A percentile compares a stretch with the other conserved stretches of the same genome.
phyloP scores from a whole-genome alignment of 2,888 invertebrate genomes.

The Uloborus plumipes region DNA sequence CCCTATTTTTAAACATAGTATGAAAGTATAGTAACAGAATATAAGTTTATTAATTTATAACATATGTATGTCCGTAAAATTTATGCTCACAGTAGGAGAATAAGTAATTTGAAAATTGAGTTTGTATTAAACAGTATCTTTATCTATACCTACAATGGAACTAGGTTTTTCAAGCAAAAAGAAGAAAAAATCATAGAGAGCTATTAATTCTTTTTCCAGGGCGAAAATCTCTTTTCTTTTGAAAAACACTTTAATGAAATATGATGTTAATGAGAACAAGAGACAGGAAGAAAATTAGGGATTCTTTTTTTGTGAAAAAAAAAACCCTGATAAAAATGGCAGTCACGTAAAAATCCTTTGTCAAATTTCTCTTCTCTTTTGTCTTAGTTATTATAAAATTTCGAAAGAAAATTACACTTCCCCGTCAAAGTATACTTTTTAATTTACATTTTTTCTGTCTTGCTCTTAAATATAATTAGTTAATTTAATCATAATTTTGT shows the following conservation, averaged over 20 bases:
- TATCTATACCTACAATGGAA: too few species aligned
- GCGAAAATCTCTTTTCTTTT: not conserved
- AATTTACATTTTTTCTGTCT: slow-evolving; percentile 1
- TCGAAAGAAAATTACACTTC: slow-evolving; percentile 16
- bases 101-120: too few species aligned
- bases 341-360: slow-evolving; percentile 2
- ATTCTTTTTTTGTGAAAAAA: slow-evolving; percentile 8
- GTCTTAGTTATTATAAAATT: slow-evolving; percentile 25
- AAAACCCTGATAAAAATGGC: slow-evolving; percentile 4
- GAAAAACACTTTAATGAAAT: slow-evolving; percentile 7
- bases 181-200: too few species aligned
- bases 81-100: too few species aligned
- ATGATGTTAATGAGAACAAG: slow-evolving; percentile 14
- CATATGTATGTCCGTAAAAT: too few species aligned
- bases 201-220: too few species aligned
- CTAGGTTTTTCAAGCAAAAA: too few species aligned
- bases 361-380: slow-evolving; percentile 14
- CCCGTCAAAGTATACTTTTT: slow-evolving; percentile 7
- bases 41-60: too few species aligned
- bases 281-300: slow-evolving; percentile 12
- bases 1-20: too few species aligned
- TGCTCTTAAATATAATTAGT: slow-evolving; percentile 25
- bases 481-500: slow-evolving; percentile 48
- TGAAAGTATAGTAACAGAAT: too few species aligned
- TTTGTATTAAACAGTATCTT: too few species aligned